These are phyloP conservation scores for Etheostoma perlongum DNA, from an alignment of 2,797 vertebrate species.

Conservation along the genomic window DNA sequence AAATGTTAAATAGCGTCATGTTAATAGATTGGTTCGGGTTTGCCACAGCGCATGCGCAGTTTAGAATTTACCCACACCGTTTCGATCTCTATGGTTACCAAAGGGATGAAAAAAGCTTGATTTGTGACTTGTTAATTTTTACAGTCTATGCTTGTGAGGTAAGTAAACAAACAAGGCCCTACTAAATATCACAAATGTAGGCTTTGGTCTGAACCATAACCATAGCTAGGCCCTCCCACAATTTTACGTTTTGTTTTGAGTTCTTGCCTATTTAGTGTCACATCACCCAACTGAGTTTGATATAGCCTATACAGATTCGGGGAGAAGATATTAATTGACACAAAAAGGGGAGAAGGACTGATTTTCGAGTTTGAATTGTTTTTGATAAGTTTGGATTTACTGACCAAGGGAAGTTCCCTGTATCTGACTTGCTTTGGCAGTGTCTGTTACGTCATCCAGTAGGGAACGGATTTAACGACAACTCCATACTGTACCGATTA, in stretches of 20 bases:
- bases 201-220: too few relatives aligned
- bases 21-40: neutral
- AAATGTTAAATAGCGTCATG: neutral
- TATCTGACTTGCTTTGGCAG: too few relatives aligned
- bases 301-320: neutral
- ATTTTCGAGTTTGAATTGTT: neutral
- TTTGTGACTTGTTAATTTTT: too few relatives aligned
- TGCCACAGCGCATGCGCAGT: conserved; percentile 30
- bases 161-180: neutral
- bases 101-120: conserved; percentile 11
- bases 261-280: neutral
- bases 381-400: neutral
- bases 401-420: too few relatives aligned
- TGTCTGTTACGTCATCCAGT: neutral
- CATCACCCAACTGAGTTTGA: neutral
- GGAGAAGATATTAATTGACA: neutral
- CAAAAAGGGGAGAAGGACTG: neutral
- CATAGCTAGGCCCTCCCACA: neutral
- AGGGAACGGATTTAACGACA: neutral
- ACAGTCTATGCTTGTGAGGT: neutral
- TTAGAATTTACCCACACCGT: neutral
- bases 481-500: neutral
- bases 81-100: conserved; percentile 22
- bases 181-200: neutral
- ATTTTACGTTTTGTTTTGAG: neutral